Percentiles rank a stretch among this genome's conserved stretches.
These are phyloP conservation scores for Rhinolophus ferrumequinum DNA, from an alignment of 2,113 vertebrate genomes.

Conservation along the genomic window DNA sequence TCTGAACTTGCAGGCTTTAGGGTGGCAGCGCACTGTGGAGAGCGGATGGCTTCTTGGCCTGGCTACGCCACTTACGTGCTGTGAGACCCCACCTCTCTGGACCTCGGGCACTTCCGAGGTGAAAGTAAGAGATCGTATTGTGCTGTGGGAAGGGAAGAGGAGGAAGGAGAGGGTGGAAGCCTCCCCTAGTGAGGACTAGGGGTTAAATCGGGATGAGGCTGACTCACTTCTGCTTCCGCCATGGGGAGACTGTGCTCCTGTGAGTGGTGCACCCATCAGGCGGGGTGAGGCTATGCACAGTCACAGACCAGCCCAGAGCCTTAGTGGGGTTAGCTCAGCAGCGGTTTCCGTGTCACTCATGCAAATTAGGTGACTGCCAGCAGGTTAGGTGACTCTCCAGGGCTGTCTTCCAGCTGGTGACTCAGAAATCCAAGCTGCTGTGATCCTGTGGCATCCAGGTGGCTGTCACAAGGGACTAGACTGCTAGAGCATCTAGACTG, in stretches of 20 bases:
- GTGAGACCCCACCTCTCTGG: neutral
- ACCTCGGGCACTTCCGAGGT: neutral
- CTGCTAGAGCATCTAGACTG: neutral
- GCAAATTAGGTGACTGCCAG: neutral
- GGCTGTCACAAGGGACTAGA: neutral
- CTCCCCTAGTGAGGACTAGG: neutral
- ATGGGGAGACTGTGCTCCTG: neutral
- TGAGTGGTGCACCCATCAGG: neutral
- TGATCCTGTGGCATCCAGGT: neutral
- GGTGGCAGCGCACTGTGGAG: neutral
- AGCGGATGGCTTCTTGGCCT: neutral
- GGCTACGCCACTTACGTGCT: rapidly evolving
- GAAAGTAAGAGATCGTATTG: neutral
- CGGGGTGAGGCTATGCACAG: neutral
- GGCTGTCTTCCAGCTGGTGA: neutral
- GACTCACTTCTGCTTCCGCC: neutral
- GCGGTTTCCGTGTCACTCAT: neutral
- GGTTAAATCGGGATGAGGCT: neutral
- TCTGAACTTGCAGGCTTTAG: neutral
- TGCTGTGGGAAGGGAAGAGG: neutral
- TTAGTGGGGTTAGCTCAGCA: neutral
- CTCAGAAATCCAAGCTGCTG: neutral
- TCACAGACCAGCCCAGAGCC: neutral
- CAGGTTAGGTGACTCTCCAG: neutral
- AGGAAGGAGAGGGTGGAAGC: neutral